Evolutionary conservation across 2,113 vertebrate species (phyloP).

Genomic region (Macquaria ambigua): DNA sequence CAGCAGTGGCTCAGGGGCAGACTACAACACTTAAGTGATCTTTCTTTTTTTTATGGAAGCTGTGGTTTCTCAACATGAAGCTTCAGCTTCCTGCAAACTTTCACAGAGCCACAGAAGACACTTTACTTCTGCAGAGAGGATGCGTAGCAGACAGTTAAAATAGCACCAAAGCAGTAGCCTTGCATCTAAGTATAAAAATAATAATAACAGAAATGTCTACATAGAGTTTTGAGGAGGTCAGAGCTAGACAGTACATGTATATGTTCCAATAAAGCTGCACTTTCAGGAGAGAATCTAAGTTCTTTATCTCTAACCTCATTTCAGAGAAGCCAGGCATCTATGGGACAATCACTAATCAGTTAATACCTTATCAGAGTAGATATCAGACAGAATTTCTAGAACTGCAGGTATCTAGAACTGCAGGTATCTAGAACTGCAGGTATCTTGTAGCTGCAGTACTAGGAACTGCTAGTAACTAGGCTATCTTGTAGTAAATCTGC

Average conservation of each 20-base stretch:
- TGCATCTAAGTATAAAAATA: background rate
- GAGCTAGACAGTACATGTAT: background rate
- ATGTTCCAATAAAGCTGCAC: background rate
- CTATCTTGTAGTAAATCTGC: no score
- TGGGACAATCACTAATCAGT: background rate
- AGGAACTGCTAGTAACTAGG: no score
- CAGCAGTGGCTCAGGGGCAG: background rate
- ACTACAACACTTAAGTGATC: background rate
- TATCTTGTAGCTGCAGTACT: background rate
- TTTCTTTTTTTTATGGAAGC: background rate
- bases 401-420: background rate
- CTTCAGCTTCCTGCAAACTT: background rate
- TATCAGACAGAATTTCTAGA: background rate
- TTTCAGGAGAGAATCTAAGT: background rate
- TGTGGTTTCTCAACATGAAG: background rate
- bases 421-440: background rate
- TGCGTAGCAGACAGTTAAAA: background rate
- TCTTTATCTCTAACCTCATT: conserved; percentile 26
- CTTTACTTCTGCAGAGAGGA: background rate
- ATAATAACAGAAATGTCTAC: background rate
- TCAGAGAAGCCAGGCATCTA: background rate
- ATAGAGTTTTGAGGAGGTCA: background rate
- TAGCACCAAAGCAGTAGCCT: background rate
- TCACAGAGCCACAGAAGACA: background rate
- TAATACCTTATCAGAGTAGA: background rate